Conservation (phyloP, 1,140 invertebrate genomes). For the Tetragnatha versicolor region DNA sequence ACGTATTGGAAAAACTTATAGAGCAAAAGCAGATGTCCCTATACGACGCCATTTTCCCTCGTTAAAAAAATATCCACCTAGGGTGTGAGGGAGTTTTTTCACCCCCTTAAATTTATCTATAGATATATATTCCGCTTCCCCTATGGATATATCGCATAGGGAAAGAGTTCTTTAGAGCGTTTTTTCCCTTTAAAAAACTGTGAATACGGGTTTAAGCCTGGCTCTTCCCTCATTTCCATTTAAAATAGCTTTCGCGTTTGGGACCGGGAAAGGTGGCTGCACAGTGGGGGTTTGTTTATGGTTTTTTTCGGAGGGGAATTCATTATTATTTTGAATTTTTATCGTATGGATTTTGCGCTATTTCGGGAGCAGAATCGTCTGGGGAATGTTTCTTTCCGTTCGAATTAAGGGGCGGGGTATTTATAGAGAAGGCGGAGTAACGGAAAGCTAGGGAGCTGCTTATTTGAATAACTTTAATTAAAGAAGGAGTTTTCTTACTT, state of each 20-base stretch:
- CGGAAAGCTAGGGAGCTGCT: too few species aligned
- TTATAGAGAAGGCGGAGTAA: too few species aligned
- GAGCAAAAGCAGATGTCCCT: conserved; percentile 11
- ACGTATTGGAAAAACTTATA: conserved; percentile 7
- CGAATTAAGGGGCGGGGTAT: background rate
- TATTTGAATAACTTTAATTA: too few species aligned
- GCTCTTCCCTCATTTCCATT: conserved; percentile 22
- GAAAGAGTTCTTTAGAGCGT: background rate
- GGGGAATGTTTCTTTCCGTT: background rate
- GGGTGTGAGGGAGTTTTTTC: background rate
- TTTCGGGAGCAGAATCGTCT: background rate
- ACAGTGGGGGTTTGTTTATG: background rate
- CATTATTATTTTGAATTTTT: background rate
- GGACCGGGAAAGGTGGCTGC: background rate
- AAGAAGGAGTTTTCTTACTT: too few species aligned
- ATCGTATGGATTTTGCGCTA: background rate
- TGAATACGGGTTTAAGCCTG: background rate
- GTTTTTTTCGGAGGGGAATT: too few species aligned
- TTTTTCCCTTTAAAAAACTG: background rate
- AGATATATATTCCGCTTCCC: too few species aligned
- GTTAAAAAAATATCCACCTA: conserved; percentile 44
- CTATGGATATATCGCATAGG: background rate
- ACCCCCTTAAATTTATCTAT: conserved; percentile 13
- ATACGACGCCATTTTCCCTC: conserved; percentile 33
- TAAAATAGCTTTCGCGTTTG: conserved; percentile 20